Conservation (phyloP, 2,113 vertebrate genomes). For the Channa argus region DNA sequence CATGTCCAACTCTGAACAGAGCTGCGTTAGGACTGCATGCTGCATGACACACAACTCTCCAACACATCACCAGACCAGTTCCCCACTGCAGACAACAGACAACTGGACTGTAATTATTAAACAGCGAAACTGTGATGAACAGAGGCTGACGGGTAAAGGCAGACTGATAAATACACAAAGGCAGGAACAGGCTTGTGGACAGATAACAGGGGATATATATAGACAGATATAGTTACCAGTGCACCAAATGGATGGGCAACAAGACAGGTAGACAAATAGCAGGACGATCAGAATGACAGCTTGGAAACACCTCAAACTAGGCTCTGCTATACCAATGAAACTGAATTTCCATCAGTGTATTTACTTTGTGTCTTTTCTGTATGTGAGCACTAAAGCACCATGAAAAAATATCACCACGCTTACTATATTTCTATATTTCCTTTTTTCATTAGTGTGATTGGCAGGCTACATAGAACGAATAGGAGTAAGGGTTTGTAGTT, state of each 20-base stretch:
- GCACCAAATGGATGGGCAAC: constrained; percentile 67
- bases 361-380: constrained; percentile 48
- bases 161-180: constrained; percentile 73
- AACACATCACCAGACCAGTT: constrained; percentile 38
- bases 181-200: constrained; percentile 62
- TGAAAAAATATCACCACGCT: constrained; percentile 33
- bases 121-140: constrained; percentile 50
- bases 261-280: constrained; percentile 76
- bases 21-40: not conserved
- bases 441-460: constrained; percentile 77
- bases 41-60: constrained; percentile 33
- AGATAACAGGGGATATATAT: constrained; percentile 75
- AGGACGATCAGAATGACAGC: constrained; percentile 56
- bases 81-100: constrained; percentile 55
- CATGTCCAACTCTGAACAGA: not conserved
- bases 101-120: constrained; percentile 73
- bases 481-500: constrained; percentile 79
- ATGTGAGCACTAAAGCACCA: constrained; percentile 22
- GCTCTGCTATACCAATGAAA: constrained; percentile 10
- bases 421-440: constrained; percentile 39
- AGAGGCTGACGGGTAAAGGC: constrained; percentile 54
- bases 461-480: constrained; percentile 71
- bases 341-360: constrained; percentile 37
- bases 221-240: constrained; percentile 65
- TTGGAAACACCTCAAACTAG: constrained; percentile 60